Conservation (phyloP, 2,113 vertebrate genomes). For the Anguilla japonica region DNA sequence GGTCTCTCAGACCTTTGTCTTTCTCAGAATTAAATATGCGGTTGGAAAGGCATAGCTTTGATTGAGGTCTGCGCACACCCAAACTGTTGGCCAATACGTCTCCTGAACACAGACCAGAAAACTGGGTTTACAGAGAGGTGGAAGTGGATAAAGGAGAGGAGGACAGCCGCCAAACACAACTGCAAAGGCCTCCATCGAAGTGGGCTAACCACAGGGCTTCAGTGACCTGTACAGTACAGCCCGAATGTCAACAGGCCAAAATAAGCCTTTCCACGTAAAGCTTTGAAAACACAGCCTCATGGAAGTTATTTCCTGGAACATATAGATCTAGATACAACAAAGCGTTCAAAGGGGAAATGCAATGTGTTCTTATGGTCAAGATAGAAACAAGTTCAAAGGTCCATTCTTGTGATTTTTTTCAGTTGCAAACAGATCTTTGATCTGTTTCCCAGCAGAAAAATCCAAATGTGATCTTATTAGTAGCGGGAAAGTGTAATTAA, state of each 20-base stretch:
- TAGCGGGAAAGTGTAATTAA: too few relatives aligned
- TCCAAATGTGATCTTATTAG: too few relatives aligned
- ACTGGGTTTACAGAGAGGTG: conserved; percentile 59
- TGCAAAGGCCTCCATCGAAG: conserved; percentile 50
- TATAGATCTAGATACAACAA: neutral
- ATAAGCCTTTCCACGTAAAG: conserved; percentile 39
- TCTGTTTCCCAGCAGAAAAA: too few relatives aligned
- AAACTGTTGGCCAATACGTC: conserved; percentile 50
- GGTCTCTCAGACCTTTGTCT: conserved; percentile 37
- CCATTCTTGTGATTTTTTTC: too few relatives aligned
- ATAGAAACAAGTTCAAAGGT: neutral
- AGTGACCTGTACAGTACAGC: conserved; percentile 56
- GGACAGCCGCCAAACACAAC: conserved; percentile 53
- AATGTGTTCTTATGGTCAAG: too few relatives aligned
- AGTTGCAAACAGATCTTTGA: too few relatives aligned
- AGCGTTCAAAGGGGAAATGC: too few relatives aligned
- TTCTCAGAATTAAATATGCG: conserved; percentile 39
- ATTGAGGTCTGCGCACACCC: conserved; percentile 56
- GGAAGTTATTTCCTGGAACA: conserved; percentile 26
- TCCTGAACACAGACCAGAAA: conserved; percentile 45
- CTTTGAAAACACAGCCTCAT: conserved; percentile 44
- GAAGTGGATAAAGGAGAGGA: conserved; percentile 63
- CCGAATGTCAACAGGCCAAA: conserved; percentile 59
- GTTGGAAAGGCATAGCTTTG: conserved; percentile 48
- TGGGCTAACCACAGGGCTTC: conserved; percentile 57